phyloP scores from a whole-genome alignment of 1,140 invertebrate species.

The Marisa cornuarietis region DNA sequence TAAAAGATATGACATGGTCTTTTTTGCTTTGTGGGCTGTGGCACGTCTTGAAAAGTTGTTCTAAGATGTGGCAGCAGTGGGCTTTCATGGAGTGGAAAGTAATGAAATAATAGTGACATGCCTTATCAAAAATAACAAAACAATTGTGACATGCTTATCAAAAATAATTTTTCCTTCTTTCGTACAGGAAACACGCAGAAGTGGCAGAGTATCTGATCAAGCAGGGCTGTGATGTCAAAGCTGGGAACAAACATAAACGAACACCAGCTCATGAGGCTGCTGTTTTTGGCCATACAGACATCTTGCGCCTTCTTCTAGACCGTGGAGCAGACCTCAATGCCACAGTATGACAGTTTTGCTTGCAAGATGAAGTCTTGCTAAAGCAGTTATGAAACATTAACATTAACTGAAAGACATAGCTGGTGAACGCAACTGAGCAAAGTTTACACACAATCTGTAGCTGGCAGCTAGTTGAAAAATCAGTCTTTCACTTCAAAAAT shows the following conservation, averaged over 20 bases:
- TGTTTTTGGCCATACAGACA: not conserved
- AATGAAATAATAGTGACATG: too few relatives aligned
- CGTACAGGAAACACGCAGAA: slow-evolving; percentile 9
- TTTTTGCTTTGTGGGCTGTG: not conserved
- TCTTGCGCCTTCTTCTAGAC: slow-evolving; percentile 3
- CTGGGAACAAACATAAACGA: slow-evolving; percentile 2
- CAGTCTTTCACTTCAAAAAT: too few relatives aligned
- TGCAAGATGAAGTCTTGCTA: not conserved
- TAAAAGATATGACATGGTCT: not conserved
- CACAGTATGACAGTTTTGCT: slow-evolving; percentile 2
- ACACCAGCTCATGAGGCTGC: slow-evolving; percentile 15
- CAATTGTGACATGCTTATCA: too few relatives aligned
- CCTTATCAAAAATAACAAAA: too few relatives aligned
- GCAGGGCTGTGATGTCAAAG: slow-evolving; percentile 18
- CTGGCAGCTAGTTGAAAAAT: too few relatives aligned
- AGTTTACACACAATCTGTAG: too few relatives aligned
- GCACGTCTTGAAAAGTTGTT: not conserved
- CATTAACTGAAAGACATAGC: not conserved
- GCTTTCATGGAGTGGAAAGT: too few relatives aligned
- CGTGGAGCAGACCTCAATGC: slow-evolving; percentile 19
- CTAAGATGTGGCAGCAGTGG: too few relatives aligned
- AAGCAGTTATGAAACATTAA: not conserved
- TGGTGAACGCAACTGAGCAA: too few relatives aligned
- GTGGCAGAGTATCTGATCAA: slow-evolving; percentile 8
- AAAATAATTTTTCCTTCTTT: not conserved